These are phyloP conservation scores for Hozukius guyotensis DNA, from an alignment of 2,797 vertebrate species.

Conservation along the genomic window DNA sequence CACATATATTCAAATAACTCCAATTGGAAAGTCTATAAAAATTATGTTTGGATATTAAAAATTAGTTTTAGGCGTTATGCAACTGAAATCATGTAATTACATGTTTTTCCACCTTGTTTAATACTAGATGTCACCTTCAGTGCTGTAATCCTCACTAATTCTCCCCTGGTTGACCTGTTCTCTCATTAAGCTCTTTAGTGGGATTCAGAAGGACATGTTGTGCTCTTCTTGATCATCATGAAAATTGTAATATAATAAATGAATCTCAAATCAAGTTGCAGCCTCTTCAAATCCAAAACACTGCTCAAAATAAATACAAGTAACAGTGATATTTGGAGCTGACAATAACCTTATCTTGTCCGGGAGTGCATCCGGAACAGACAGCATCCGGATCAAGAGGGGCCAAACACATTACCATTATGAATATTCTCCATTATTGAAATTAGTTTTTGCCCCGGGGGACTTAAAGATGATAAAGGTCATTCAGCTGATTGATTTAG, in stretches of 20 bases:
- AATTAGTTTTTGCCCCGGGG: neutral
- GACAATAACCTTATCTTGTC: neutral
- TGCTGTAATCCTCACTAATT: slow-evolving; percentile 40
- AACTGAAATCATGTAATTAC: neutral
- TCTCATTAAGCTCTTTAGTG: neutral
- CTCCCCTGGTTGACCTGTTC: neutral
- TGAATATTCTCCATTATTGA: slow-evolving; percentile 24
- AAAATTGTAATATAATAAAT: neutral
- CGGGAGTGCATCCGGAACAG: neutral
- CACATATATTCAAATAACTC: neutral
- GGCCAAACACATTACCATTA: slow-evolving; percentile 22
- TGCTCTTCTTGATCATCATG: neutral
- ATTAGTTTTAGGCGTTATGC: neutral
- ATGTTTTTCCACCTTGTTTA: slow-evolving; percentile 7
- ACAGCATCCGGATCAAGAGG: neutral
- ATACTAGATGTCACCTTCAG: neutral
- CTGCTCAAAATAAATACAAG: neutral
- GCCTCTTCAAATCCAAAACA: neutral
- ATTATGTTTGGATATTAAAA: neutral
- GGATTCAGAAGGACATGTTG: neutral
- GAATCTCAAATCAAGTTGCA: neutral
- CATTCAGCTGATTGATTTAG: neutral
- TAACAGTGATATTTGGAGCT: neutral
- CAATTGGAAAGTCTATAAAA: neutral
- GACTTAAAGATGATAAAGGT: neutral